Percentiles rank a stretch among this genome's conserved stretches.
Evolutionary conservation across 1,140 invertebrate genomes (phyloP).

Genomic region (Drosophila erecta): DNA sequence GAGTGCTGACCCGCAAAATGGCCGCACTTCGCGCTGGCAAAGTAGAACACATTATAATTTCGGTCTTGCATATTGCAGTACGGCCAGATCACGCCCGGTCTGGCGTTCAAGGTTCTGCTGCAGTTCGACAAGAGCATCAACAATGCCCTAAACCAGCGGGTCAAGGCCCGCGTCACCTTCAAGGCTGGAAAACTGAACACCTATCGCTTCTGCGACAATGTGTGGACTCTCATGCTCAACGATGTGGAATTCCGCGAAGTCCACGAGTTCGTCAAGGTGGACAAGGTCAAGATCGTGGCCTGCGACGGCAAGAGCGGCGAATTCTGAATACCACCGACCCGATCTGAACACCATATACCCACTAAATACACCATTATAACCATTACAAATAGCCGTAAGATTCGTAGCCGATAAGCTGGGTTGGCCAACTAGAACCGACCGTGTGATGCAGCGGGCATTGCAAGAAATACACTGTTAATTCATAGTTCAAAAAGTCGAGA

Average conservation of each 20-base stretch:
- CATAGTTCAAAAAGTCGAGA: constrained; percentile 18
- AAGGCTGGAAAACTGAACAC: constrained; percentile 99
- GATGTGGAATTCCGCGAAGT: constrained; percentile 99
- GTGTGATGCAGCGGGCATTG: constrained; percentile 32
- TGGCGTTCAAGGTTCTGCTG: constrained; percentile 96
- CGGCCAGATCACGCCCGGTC: constrained; percentile 96
- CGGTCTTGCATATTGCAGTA: constrained; percentile 89
- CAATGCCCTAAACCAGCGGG: constrained; percentile 94
- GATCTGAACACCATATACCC: constrained; percentile 1
- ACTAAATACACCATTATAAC: constrained; percentile 4
- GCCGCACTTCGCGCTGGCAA: constrained; percentile 22
- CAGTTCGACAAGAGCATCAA: constrained; percentile 99
- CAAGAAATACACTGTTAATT: constrained; percentile 50
- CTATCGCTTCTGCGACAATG: constrained; percentile 99
- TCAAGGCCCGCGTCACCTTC: constrained; percentile 96
- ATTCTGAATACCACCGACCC: constrained; percentile 44
- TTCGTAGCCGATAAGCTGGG: constrained; percentile 53
- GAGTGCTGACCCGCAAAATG: constrained; percentile 83
- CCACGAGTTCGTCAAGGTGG: constrained; percentile 96
- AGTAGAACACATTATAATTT: constrained; percentile 37
- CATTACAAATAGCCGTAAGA: constrained; percentile 53
- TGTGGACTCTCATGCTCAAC: constrained; percentile 99
- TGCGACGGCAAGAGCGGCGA: constrained; percentile 98
- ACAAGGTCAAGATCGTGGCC: constrained; percentile 99
- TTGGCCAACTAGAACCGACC: constrained; percentile 16